A percentile compares a stretch with the other conserved stretches of the same genome.
Conservation (phyloP, 2,888 invertebrate species). For the Reticulitermes lucifugus region DNA sequence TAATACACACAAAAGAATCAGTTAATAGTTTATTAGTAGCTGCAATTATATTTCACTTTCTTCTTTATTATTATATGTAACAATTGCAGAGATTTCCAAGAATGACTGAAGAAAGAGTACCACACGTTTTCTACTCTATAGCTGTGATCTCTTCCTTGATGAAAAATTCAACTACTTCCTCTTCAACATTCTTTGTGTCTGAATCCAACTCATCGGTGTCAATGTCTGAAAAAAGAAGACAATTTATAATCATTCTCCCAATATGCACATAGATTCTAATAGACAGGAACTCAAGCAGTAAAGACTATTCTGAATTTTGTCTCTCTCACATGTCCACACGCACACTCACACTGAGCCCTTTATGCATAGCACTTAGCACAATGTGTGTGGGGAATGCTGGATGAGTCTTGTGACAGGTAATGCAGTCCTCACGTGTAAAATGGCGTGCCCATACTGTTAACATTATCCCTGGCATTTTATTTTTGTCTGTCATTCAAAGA, state of each 20-base stretch:
- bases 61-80: background rate
- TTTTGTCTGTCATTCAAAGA: too few species aligned
- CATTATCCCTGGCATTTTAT: too few species aligned
- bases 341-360: too few species aligned
- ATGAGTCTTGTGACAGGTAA: too few species aligned
- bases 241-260: too few species aligned
- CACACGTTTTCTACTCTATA: slow-evolving; percentile 71
- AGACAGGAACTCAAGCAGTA: too few species aligned
- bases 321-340: too few species aligned
- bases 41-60: background rate
- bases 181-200: slow-evolving; percentile 88
- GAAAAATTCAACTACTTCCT: slow-evolving; percentile 97
- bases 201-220: slow-evolving; percentile 94
- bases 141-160: slow-evolving; percentile 92
- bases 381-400: background rate
- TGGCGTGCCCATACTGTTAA: too few species aligned
- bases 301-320: too few species aligned
- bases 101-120: slow-evolving; percentile 12
- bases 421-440: too few species aligned
- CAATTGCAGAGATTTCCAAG: slow-evolving; percentile 50
- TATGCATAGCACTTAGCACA: background rate
- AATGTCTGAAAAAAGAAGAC: slow-evolving; percentile 71
- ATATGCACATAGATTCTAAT: too few species aligned
- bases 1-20: slow-evolving; percentile 15
- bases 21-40: slow-evolving; percentile 8